phyloP scores from a whole-genome alignment of 2,888 invertebrate species.

The Callyntrura sp. region DNA sequence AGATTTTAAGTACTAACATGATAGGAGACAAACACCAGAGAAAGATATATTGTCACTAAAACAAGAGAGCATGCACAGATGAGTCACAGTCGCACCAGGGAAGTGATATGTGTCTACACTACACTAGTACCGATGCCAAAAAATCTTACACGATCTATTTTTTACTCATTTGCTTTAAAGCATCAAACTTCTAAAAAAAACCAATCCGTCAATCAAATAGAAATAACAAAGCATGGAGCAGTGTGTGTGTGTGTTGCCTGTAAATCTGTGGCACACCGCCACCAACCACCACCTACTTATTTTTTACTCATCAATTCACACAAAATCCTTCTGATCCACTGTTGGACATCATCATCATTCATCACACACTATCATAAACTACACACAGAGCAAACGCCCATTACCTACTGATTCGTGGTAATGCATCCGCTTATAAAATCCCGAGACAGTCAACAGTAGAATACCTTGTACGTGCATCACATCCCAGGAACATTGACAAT shows the following conservation, averaged over 20 bases:
- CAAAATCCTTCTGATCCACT: constrained; percentile 22
- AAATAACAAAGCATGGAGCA: neutral
- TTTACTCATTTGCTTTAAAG: neutral
- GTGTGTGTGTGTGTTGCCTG: no score
- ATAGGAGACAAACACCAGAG: neutral
- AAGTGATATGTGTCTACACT: no score
- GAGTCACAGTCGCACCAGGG: neutral
- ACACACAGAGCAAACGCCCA: neutral
- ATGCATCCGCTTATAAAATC: constrained; percentile 27
- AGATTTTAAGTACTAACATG: constrained; percentile 46
- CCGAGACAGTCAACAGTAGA: neutral
- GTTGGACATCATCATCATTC: neutral
- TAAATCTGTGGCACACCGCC: constrained; percentile 14
- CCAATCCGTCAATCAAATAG: neutral
- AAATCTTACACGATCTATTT: neutral
- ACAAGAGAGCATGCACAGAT: neutral
- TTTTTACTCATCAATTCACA: constrained; percentile 71
- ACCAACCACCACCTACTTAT: constrained; percentile 68
- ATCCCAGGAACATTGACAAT: neutral
- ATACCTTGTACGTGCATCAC: neutral
- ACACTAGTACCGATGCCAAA: no score
- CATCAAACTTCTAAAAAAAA: neutral
- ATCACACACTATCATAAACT: neutral
- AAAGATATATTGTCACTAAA: neutral
- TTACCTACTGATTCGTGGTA: neutral